phyloP scores from a whole-genome alignment of 1,140 invertebrate species.

The Idris sp. region DNA sequence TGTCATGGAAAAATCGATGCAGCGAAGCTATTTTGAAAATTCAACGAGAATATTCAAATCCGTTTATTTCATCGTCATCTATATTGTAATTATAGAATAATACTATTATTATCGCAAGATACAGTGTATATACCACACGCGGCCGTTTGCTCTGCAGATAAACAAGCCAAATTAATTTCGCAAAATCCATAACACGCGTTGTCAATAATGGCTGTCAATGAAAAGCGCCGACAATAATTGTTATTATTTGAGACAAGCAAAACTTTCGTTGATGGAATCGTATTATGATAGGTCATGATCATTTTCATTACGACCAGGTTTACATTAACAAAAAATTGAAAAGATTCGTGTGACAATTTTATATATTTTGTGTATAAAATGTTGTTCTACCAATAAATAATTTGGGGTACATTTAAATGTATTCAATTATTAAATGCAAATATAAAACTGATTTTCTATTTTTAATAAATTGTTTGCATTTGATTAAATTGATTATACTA shows the following conservation, averaged over 20 bases:
- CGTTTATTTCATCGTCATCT: constrained; percentile 21
- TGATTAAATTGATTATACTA: too few species aligned
- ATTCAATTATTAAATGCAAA: too few species aligned
- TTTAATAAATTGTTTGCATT: too few species aligned
- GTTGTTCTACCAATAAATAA: too few species aligned
- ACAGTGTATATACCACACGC: constrained; percentile 5
- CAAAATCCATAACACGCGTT: constrained; percentile 33
- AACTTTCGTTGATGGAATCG: constrained; percentile 64
- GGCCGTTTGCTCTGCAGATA: constrained; percentile 25
- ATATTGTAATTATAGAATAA: constrained; percentile 43
- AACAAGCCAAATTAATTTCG: constrained; percentile 41
- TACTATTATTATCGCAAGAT: constrained; percentile 39
- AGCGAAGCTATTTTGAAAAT: constrained; percentile 17
- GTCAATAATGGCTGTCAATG: constrained; percentile 48
- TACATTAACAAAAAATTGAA: too few species aligned
- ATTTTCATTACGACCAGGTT: constrained; percentile 26
- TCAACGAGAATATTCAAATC: constrained; percentile 23
- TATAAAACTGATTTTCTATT: too few species aligned
- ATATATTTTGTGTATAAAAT: too few species aligned
- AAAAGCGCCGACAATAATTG: constrained; percentile 62
- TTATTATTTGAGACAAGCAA: constrained; percentile 66
- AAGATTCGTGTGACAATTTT: too few species aligned
- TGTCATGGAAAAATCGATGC: constrained; percentile 36
- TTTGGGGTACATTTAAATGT: too few species aligned
- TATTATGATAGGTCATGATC: constrained; percentile 54